A percentile compares a stretch with the other conserved stretches of the same genome.
These are phyloP conservation scores for Echeneis naucrates DNA, from an alignment of 2,797 vertebrate species.

Conservation along the genomic window DNA sequence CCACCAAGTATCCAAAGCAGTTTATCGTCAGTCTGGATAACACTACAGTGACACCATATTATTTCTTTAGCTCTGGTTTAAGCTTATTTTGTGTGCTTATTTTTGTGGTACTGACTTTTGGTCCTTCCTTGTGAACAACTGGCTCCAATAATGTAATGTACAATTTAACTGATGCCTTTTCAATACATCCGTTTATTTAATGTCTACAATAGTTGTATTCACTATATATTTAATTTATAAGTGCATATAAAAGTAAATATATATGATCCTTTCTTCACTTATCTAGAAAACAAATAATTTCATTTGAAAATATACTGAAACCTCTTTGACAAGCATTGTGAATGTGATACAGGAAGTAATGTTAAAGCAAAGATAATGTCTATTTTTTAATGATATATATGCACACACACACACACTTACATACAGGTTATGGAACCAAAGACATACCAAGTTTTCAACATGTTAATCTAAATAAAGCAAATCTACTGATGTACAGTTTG, in stretches of 20 bases:
- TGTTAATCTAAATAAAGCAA: slow-evolving; percentile 69
- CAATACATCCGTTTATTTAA: slow-evolving; percentile 48
- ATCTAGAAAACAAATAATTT: slow-evolving; percentile 18
- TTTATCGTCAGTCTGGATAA: slow-evolving; percentile 10
- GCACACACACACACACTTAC: slow-evolving; percentile 65
- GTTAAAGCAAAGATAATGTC: neutral
- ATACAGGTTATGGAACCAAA: slow-evolving; percentile 51
- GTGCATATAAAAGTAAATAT: slow-evolving; percentile 32
- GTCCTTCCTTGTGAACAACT: neutral
- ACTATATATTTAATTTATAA: slow-evolving; percentile 55
- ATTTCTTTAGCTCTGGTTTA: neutral
- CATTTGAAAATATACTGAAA: slow-evolving; percentile 24
- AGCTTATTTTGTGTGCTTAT: slow-evolving; percentile 4
- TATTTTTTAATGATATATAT: slow-evolving; percentile 35
- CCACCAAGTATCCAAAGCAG: slow-evolving; percentile 1
- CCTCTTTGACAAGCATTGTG: slow-evolving; percentile 8
- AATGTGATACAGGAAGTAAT: slow-evolving; percentile 6
- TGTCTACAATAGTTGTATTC: slow-evolving; percentile 28
- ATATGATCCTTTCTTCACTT: slow-evolving; percentile 12
- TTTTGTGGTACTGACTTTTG: slow-evolving; percentile 4
- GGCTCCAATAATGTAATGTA: slow-evolving; percentile 28
- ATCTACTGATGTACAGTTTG: slow-evolving; percentile 32
- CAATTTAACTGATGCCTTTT: slow-evolving; percentile 50
- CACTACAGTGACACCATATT: slow-evolving; percentile 6
- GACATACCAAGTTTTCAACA: slow-evolving; percentile 56